phyloP scores from a whole-genome alignment of 2,888 invertebrate species.

The Camptogramma bilineatum region DNA sequence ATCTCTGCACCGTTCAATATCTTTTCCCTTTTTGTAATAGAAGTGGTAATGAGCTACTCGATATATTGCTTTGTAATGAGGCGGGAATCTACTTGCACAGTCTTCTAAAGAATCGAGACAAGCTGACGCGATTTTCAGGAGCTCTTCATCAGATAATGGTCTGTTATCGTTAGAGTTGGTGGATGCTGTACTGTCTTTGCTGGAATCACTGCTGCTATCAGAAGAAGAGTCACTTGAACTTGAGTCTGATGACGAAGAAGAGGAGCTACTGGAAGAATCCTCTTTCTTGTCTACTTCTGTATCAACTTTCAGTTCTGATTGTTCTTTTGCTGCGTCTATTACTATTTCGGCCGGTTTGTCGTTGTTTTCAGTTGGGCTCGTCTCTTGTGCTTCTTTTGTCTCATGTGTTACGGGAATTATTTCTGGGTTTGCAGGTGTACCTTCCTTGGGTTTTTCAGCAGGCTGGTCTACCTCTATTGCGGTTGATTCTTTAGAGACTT shows the following conservation, averaged over 20 bases:
- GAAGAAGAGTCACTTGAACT: conserved; percentile 85
- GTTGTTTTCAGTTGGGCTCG: conserved; percentile 18
- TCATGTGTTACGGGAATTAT: conserved; percentile 23
- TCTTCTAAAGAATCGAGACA: conserved; percentile 93
- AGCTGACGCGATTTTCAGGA: conserved; percentile 86
- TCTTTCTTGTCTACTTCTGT: conserved; percentile 63
- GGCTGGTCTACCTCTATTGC: conserved; percentile 40
- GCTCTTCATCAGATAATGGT: conserved; percentile 81
- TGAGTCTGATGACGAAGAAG: conserved; percentile 80
- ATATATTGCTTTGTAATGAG: conserved; percentile 97
- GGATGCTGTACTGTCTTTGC: conserved; percentile 81
- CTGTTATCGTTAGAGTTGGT: conserved; percentile 72
- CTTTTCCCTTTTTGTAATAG: conserved; percentile 88
- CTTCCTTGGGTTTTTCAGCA: conserved; percentile 37
- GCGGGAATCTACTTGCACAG: conserved; percentile 93
- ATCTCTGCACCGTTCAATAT: conserved; percentile 89
- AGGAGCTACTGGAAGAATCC: conserved; percentile 72
- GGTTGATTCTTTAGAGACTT: conserved; percentile 38
- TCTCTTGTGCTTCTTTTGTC: conserved; percentile 27
- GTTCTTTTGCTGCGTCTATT: conserved; percentile 42
- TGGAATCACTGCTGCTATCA: conserved; percentile 82
- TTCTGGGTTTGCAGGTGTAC: conserved; percentile 32
- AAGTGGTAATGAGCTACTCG: conserved; percentile 94
- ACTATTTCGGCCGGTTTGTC: conserved; percentile 45
- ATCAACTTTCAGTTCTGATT: conserved; percentile 32